Evolutionary conservation across 1,140 invertebrate species (phyloP), one percentile per base, ranked within the genome.

Genomic region (Magallana gigas): DNA sequence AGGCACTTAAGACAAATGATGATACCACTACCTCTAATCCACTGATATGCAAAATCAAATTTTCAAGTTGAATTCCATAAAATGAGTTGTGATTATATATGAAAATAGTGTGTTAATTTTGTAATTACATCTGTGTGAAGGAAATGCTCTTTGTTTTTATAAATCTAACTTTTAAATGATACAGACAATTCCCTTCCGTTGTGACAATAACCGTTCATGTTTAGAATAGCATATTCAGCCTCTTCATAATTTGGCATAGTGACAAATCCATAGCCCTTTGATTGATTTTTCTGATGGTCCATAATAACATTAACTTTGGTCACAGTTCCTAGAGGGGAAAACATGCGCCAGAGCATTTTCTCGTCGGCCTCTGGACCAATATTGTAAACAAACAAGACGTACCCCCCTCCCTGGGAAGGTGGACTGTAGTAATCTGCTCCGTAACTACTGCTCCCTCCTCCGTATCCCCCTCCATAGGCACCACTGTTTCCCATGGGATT

Each of bases 211-310:
- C 94, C 94, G 93, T 95, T 94, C 76, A 95, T 89, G 60, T 91
- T 90, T 57, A 94, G 91, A 85, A 95, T 95, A 12, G 95, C 95
- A 84, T 93, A 92, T 36, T 94, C 89, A 36, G 95, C 95, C 86
- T 95, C 94, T 36, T 94, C 91, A 88, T 94, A 94, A 88, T 94
- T 95, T 29, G 93, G 90, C 95, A 95, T 95, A 29, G 95, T 95
- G 8, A 95, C 95, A 92, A 95, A 95, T 8, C 95, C 95, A 92
- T 92, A 95, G 18, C 95, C 95, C 90, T 95, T 95, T 85, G 94
- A 92, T 64, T 92, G 87, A 81, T 91, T 91, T 81, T 94, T 93
- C 58, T 90, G 90, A 80, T 92, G 91, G 68, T 95, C 94, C 85
- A 93, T 89, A 16, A 95, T 93, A 18, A 95, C 93, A 88, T 95